phyloP scores from a whole-genome alignment of 1,140 invertebrate genomes.

The Helicoverpa zea region DNA sequence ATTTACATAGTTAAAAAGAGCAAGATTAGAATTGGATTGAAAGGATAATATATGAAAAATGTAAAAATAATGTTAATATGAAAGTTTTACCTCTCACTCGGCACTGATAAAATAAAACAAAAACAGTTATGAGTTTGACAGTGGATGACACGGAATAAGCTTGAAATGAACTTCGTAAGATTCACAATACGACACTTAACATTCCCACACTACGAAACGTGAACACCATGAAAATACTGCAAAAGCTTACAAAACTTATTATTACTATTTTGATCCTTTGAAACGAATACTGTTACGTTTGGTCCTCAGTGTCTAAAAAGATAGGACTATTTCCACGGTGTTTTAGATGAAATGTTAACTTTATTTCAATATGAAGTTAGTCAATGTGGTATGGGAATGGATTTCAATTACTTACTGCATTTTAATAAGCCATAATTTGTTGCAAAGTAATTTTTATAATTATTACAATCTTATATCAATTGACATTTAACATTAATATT shows the following conservation, averaged over 20 bases:
- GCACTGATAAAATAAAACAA: constrained; percentile 60
- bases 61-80: constrained; percentile 40
- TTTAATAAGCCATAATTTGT: constrained; percentile 5
- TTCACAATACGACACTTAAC: constrained; percentile 13
- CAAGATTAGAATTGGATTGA: not conserved
- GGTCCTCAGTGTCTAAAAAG: no score
- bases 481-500: not conserved
- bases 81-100: constrained; percentile 57
- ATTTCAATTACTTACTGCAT: constrained; percentile 13
- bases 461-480: not conserved
- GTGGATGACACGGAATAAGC: constrained; percentile 56
- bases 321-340: not conserved
- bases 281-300: no score
- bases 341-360: not conserved
- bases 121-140: constrained; percentile 56
- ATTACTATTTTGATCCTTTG: constrained; percentile 4
- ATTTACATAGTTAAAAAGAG: no score
- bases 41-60: not conserved
- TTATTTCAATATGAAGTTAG: constrained; percentile 12
- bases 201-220: constrained; percentile 41
- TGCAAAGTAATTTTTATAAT: constrained; percentile 15
- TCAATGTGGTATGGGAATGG: constrained; percentile 46
- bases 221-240: not conserved
- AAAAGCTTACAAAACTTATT: no score
- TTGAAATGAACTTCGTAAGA: constrained; percentile 33